Percentiles rank a stretch among this genome's conserved stretches.
Conservation (phyloP, 2,113 vertebrate species). For the Heterochromis multidens region DNA sequence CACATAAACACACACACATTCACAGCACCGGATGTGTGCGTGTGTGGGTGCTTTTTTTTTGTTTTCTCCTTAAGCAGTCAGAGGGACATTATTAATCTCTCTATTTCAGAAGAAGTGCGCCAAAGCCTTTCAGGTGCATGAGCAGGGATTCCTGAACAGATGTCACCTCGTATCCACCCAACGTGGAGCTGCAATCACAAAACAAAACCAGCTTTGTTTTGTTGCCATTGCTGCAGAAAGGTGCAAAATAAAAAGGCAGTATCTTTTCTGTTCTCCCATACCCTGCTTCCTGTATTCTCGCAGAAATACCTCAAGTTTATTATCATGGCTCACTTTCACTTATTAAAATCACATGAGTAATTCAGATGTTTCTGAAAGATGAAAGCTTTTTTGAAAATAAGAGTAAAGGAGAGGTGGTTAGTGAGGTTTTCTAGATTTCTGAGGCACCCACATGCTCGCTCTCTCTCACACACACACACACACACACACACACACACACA, state of each 20-base stretch:
- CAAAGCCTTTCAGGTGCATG: conserved; percentile 52
- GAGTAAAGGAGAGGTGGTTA: background rate
- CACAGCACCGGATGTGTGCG: background rate
- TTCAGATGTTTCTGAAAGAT: background rate
- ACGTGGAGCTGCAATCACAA: conserved; percentile 22
- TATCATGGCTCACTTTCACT: background rate
- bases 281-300: background rate
- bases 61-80: conserved; percentile 48
- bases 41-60: background rate
- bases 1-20: background rate
- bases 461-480: background rate
- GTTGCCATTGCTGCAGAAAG: background rate
- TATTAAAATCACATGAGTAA: background rate
- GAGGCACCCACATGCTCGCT: background rate
- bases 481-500: background rate
- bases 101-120: conserved; percentile 46
- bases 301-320: background rate
- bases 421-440: background rate
- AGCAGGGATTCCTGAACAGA: conserved; percentile 56
- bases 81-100: conserved; percentile 64
- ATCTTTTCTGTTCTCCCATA: background rate
- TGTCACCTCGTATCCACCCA: conserved; percentile 30
- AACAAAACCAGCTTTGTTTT: conserved; percentile 38
- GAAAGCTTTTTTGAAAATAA: background rate
- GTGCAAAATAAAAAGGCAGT: conserved; percentile 14